These are phyloP conservation scores for Tympanoctomys barrerae DNA, from an alignment of 2,797 vertebrate species.

Conservation along the genomic window DNA sequence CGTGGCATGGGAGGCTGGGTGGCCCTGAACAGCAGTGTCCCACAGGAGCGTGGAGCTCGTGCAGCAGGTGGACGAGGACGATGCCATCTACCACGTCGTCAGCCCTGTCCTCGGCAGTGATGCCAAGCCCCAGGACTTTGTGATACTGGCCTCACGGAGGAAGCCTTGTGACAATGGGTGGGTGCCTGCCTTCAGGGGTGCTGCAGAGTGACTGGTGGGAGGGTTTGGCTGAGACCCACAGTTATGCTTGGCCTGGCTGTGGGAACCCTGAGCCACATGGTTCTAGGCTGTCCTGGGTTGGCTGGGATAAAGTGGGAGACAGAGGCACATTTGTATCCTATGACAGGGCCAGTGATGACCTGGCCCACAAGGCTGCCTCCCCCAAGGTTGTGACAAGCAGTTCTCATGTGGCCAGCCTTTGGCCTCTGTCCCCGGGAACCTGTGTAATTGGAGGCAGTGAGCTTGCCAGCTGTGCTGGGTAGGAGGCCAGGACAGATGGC, in stretches of 20 bases:
- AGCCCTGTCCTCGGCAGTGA: slow-evolving; percentile 89
- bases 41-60: slow-evolving; percentile 93
- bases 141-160: slow-evolving; percentile 94
- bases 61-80: slow-evolving; percentile 94
- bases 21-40: neutral
- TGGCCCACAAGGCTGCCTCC: neutral
- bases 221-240: neutral
- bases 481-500: neutral
- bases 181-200: neutral
- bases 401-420: neutral
- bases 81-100: slow-evolving; percentile 94
- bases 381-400: fast-evolving
- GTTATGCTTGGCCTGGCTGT: neutral
- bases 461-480: neutral
- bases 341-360: neutral
- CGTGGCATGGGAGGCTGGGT: neutral
- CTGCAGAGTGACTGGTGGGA: no score
- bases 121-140: slow-evolving; percentile 93
- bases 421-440: neutral
- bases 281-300: neutral
- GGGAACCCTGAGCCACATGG: neutral
- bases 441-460: neutral
- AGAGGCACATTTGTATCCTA: neutral
- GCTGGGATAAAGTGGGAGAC: neutral
- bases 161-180: slow-evolving; percentile 95